Conservation (phyloP, 2,888 invertebrate genomes). For the Petrolisthes manimaculis region DNA sequence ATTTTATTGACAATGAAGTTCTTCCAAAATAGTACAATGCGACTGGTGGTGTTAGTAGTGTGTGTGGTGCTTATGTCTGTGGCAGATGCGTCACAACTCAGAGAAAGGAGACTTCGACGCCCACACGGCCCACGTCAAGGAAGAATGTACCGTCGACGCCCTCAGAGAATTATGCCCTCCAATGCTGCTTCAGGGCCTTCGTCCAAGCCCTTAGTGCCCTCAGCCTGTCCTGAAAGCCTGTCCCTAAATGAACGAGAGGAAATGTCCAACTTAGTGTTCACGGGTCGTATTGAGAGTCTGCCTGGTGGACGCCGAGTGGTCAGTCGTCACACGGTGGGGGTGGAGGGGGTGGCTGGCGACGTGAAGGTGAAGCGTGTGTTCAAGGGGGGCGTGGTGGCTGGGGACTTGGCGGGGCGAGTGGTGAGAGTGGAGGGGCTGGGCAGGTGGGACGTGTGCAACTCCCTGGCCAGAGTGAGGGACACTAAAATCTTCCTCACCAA, state of each 20-base stretch:
- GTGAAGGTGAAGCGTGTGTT: slow-evolving; percentile 50
- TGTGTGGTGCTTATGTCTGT: slow-evolving; percentile 40
- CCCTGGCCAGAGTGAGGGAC: slow-evolving; percentile 46
- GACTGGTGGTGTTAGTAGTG: slow-evolving; percentile 20
- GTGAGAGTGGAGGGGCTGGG: slow-evolving; percentile 45
- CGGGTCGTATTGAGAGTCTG: slow-evolving; percentile 47
- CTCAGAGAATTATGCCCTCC: background rate
- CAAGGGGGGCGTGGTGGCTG: slow-evolving; percentile 39
- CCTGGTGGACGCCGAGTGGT: slow-evolving; percentile 24
- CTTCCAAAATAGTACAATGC: slow-evolving; percentile 15
- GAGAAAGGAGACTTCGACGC: slow-evolving; percentile 21
- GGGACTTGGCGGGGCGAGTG: slow-evolving; percentile 16
- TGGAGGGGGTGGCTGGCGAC: slow-evolving; percentile 40
- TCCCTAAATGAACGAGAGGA: slow-evolving; percentile 37
- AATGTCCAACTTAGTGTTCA: slow-evolving; percentile 42
- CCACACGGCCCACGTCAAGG: slow-evolving; percentile 11
- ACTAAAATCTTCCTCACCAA: slow-evolving; percentile 50
- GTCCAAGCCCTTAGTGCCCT: background rate
- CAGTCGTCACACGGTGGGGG: slow-evolving; percentile 33
- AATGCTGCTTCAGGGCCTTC: background rate
- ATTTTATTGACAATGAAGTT: slow-evolving; percentile 8
- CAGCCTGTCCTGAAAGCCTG: slow-evolving; percentile 33
- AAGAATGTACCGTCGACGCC: slow-evolving; percentile 9
- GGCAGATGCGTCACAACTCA: slow-evolving; percentile 10
- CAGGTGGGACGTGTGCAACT: slow-evolving; percentile 45